phyloP scores from a whole-genome alignment of 2,797 vertebrate species.

The Podargus strigoides region DNA sequence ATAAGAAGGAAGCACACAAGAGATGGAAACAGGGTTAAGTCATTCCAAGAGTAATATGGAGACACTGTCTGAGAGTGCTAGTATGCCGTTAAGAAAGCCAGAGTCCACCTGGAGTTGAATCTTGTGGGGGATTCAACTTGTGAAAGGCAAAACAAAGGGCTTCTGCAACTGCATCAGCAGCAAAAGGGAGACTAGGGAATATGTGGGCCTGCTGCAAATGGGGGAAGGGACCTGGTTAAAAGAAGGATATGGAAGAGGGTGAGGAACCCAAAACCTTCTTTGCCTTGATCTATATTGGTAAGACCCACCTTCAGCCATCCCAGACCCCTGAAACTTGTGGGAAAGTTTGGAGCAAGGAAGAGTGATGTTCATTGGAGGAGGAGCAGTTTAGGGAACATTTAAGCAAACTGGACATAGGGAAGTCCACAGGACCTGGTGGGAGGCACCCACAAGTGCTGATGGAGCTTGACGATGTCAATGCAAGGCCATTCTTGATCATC shows the following conservation, averaged over 20 bases:
- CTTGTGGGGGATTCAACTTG: neutral
- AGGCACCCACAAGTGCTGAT: neutral
- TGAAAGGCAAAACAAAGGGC: neutral
- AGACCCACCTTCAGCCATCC: neutral
- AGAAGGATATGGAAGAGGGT: neutral
- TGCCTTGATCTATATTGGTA: neutral
- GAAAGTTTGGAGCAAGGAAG: neutral
- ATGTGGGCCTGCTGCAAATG: neutral
- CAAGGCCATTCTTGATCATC: neutral
- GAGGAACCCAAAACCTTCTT: neutral
- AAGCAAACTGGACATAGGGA: neutral
- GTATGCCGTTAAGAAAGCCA: neutral
- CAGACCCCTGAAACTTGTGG: neutral
- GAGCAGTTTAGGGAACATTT: neutral
- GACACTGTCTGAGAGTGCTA: neutral
- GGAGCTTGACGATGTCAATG: fast-evolving
- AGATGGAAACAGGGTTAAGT: neutral
- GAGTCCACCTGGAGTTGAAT: neutral
- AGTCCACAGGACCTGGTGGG: neutral
- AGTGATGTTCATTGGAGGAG: neutral
- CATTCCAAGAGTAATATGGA: neutral
- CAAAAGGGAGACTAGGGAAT: neutral
- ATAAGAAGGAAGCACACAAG: neutral
- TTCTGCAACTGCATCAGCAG: neutral
- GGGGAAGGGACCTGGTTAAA: neutral